Conservation (phyloP, 2,113 vertebrate genomes). For the Irena cyanogastra region DNA sequence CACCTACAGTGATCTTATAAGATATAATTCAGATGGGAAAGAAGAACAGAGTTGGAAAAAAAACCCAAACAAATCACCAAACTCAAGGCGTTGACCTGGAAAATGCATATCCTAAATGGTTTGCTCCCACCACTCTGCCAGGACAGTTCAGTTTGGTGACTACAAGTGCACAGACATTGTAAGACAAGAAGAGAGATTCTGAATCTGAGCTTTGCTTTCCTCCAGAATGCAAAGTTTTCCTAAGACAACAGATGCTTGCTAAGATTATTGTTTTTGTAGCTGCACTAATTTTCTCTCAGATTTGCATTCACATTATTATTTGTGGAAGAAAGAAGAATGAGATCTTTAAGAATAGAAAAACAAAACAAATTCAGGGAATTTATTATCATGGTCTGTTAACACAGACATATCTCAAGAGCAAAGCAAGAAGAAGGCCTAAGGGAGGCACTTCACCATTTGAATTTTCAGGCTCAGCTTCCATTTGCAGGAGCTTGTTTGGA, state of each 20-base stretch:
- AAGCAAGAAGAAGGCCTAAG: neutral
- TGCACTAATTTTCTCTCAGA: neutral
- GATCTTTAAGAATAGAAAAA: neutral
- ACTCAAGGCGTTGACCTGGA: neutral
- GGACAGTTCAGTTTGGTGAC: neutral
- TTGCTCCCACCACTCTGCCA: neutral
- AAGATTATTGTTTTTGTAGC: neutral
- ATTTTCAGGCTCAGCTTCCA: neutral
- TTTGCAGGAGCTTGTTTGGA: neutral
- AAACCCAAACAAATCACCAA: neutral
- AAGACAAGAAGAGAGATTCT: neutral
- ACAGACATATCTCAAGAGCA: neutral
- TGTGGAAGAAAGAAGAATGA: neutral
- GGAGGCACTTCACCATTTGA: neutral
- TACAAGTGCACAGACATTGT: neutral
- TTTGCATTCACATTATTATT: constrained; percentile 1
- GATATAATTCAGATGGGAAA: neutral
- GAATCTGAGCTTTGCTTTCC: neutral
- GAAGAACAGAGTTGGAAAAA: neutral
- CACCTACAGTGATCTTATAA: neutral
- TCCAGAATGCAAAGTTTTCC: neutral
- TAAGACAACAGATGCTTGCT: neutral
- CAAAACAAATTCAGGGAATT: neutral
- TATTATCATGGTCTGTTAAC: neutral
- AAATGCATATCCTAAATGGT: neutral